Percentiles rank a stretch among this genome's conserved stretches.
phyloP scores from a whole-genome alignment of 2,113 vertebrate species.

The Penelope pileata region DNA sequence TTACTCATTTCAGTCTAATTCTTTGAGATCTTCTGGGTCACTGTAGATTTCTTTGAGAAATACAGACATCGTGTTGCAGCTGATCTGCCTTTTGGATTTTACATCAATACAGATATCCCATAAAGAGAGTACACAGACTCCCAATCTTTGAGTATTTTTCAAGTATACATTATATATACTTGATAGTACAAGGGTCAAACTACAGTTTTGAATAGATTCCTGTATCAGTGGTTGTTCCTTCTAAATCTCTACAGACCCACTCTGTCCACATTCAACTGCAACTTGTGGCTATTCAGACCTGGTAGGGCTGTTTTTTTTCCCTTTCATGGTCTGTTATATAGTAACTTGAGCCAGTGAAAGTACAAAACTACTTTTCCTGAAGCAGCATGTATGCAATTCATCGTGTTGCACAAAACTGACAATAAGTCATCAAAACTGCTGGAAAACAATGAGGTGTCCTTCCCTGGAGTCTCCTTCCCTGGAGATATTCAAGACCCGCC shows the following conservation, averaged over 20 bases:
- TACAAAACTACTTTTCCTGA: neutral
- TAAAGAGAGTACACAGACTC: neutral
- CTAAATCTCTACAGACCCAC: neutral
- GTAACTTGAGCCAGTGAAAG: neutral
- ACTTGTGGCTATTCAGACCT: neutral
- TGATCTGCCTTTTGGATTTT: neutral
- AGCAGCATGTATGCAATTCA: neutral
- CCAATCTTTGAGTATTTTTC: neutral
- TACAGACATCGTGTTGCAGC: neutral
- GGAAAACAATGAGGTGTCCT: neutral
- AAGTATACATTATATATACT: neutral
- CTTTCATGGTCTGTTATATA: neutral
- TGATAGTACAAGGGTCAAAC: neutral
- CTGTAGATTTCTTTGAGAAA: neutral
- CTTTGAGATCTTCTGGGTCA: constrained; percentile 3
- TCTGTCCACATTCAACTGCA: neutral
- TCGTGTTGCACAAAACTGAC: neutral
- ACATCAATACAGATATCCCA: neutral
- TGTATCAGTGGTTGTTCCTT: neutral
- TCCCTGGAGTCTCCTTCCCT: too few relatives aligned
- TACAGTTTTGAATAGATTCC: neutral
- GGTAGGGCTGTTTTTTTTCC: neutral
- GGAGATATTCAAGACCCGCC: too few relatives aligned
- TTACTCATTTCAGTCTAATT: neutral
- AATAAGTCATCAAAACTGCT: neutral